Conservation (phyloP, 2,113 vertebrate species). For the Cheirogaleus medius region DNA sequence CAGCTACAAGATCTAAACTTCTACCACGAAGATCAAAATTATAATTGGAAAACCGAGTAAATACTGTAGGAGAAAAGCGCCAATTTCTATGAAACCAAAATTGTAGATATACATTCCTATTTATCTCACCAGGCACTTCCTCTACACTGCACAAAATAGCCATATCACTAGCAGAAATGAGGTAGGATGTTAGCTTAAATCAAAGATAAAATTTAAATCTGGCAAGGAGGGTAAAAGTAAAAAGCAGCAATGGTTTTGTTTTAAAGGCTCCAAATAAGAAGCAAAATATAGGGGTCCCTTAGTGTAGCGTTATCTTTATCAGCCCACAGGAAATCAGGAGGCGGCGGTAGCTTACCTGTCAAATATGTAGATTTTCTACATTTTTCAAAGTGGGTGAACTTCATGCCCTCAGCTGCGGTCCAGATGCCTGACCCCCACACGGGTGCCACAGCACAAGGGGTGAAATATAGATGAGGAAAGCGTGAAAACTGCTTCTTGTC, state of each 20-base stretch:
- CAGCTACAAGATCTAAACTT: slow-evolving; percentile 71
- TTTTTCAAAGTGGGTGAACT: slow-evolving; percentile 61
- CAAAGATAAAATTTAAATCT: slow-evolving; percentile 80
- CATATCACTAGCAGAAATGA: slow-evolving; percentile 80
- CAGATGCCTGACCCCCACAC: slow-evolving; percentile 24
- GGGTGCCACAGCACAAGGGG: background rate
- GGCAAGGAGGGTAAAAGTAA: slow-evolving; percentile 38
- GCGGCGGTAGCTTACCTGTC: slow-evolving; percentile 50
- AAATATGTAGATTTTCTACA: slow-evolving; percentile 41
- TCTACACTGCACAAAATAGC: slow-evolving; percentile 79
- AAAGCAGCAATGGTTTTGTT: slow-evolving; percentile 64
- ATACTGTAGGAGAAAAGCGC: slow-evolving; percentile 78
- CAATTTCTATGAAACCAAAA: slow-evolving; percentile 82
- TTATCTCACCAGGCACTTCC: slow-evolving; percentile 81
- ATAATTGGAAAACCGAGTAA: slow-evolving; percentile 84
- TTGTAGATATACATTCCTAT: slow-evolving; percentile 78
- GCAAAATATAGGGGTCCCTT: slow-evolving; percentile 62
- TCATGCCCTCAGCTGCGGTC: slow-evolving; percentile 26
- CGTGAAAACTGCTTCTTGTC: background rate
- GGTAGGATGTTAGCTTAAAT: slow-evolving; percentile 79
- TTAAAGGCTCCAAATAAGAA: slow-evolving; percentile 77
- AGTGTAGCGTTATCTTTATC: slow-evolving; percentile 44
- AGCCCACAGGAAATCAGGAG: slow-evolving; percentile 58
- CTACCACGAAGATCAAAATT: slow-evolving; percentile 77
- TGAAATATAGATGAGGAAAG: background rate